Percentiles rank a stretch among this genome's conserved stretches.
phyloP scores from a whole-genome alignment of 2,113 vertebrate genomes.

The Callopanchax toddi region DNA sequence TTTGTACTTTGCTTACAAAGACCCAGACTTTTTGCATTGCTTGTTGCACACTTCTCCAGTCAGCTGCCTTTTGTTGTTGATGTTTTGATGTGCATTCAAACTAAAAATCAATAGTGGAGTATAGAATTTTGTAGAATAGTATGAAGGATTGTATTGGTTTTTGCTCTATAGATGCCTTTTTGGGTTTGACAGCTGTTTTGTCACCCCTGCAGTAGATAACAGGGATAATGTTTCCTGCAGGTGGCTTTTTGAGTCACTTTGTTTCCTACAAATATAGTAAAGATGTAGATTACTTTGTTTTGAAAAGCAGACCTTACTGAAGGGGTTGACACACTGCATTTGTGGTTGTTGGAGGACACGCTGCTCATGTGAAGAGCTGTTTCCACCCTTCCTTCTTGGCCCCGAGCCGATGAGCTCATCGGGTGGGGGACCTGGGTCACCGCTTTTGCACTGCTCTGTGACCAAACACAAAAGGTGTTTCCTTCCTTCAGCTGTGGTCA shows the following conservation, averaged over 20 bases:
- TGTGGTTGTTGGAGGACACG: background rate
- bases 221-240: constrained; percentile 36
- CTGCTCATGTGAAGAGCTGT: constrained; percentile 29
- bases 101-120: background rate
- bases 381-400: constrained; percentile 19
- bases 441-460: constrained; percentile 43
- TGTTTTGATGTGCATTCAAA: background rate
- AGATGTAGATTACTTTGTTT: constrained; percentile 61
- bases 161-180: background rate
- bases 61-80: background rate
- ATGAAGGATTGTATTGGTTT: background rate
- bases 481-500: constrained; percentile 57
- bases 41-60: no score
- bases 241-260: constrained; percentile 23
- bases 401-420: constrained; percentile 48
- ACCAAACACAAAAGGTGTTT: constrained; percentile 73
- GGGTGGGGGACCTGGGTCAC: constrained; percentile 49
- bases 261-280: constrained; percentile 37
- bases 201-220: constrained; percentile 15
- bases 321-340: constrained; percentile 8
- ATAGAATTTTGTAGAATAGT: background rate
- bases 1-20: no score
- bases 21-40: no score
- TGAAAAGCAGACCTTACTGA: no score
- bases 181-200: constrained; percentile 18